These are phyloP conservation scores for Gobio occitaniae DNA, from an alignment of 2,797 vertebrate genomes.

Conservation along the genomic window DNA sequence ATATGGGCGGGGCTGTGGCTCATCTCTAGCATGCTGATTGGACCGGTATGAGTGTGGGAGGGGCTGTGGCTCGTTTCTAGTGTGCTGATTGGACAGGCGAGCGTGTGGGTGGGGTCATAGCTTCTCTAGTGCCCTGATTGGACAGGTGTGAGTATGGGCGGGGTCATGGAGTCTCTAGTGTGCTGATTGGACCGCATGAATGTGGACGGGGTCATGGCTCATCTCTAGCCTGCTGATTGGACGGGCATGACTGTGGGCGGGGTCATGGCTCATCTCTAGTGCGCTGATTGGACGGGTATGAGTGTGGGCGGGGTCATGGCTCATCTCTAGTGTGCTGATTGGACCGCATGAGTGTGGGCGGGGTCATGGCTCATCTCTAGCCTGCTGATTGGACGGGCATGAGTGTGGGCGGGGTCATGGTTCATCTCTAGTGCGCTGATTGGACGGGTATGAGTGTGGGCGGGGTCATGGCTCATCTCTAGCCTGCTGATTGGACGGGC, in stretches of 20 bases:
- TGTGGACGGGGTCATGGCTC: no score
- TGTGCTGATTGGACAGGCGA: background rate
- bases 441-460: background rate
- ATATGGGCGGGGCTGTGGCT: background rate
- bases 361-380: no score
- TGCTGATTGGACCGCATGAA: no score
- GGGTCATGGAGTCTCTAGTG: background rate
- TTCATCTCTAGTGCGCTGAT: background rate
- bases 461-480: background rate
- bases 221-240: background rate
- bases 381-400: no score
- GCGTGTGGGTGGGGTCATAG: background rate
- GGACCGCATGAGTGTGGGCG: no score
- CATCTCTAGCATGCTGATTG: background rate
- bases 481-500: background rate
- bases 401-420: no score
- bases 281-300: background rate
- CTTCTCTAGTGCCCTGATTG: background rate
- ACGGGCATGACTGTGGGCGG: rapidly evolving
- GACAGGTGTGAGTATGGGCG: background rate
- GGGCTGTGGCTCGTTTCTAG: background rate
- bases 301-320: no score
- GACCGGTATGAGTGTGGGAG: background rate
- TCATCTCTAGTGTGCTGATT: no score
- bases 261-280: background rate